Conservation (phyloP, 2,888 invertebrate species). For the Mechanitis mazaeus region DNA sequence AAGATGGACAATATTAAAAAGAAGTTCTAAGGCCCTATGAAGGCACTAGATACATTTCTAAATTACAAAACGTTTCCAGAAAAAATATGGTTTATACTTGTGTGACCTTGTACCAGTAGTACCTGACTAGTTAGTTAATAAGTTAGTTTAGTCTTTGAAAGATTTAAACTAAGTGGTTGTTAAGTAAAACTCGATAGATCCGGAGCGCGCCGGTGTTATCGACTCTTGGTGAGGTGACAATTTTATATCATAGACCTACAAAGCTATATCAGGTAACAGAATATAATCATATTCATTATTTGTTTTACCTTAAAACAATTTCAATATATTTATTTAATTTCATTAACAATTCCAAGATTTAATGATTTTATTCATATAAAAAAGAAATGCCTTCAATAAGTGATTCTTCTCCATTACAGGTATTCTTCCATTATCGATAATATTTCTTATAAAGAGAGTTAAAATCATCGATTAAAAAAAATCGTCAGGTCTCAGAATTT, state of each 20-base stretch:
- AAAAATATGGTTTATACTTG: too few relatives aligned
- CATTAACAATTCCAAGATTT: too few relatives aligned
- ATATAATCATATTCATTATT: neutral
- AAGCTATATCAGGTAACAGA: neutral
- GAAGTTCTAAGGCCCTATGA: too few relatives aligned
- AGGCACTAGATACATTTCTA: too few relatives aligned
- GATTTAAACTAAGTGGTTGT: neutral
- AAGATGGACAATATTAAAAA: too few relatives aligned
- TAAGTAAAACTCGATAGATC: conserved; percentile 5
- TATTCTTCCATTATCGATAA: neutral
- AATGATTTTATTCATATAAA: too few relatives aligned
- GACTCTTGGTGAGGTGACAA: conserved; percentile 15
- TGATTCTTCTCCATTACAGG: too few relatives aligned
- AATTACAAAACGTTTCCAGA: too few relatives aligned
- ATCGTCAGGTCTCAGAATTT: conserved; percentile 10
- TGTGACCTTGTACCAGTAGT: too few relatives aligned
- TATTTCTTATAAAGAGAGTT: neutral
- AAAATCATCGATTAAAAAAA: neutral
- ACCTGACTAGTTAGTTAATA: neutral
- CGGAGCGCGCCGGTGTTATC: conserved; percentile 21
- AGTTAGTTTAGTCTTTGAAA: neutral
- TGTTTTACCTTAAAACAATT: neutral
- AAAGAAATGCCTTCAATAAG: too few relatives aligned
- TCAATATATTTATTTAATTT: neutral
- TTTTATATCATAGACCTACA: conserved; percentile 9